A percentile compares a stretch with the other conserved stretches of the same genome.
Evolutionary conservation across 64 coral and sea anemone species (phyloP).

Genomic region (Pocillopora verrucosa): DNA sequence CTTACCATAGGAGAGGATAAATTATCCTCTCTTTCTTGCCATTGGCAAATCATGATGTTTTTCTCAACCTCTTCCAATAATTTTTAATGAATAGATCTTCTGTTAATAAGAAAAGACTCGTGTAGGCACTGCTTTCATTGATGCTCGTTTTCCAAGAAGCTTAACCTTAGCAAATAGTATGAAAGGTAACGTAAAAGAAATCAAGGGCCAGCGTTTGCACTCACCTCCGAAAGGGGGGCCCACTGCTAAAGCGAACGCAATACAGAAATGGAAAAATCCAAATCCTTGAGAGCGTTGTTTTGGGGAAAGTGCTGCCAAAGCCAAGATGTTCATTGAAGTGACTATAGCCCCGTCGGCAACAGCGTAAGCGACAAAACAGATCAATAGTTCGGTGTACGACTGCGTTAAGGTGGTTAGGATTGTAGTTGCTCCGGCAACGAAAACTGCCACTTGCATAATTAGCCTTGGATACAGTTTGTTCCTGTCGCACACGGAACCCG

Average conservation of each 20-base stretch:
- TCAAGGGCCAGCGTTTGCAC: neutral
- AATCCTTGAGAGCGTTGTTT: conserved; percentile 15
- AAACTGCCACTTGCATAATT: conserved; percentile 1
- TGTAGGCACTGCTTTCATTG: too few relatives aligned
- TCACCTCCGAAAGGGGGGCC: conserved; percentile 42
- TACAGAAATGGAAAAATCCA: neutral
- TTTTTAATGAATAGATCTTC: too few relatives aligned
- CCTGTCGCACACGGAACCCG: neutral
- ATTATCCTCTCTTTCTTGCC: too few relatives aligned
- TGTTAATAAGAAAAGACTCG: too few relatives aligned
- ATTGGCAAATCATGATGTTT: too few relatives aligned
- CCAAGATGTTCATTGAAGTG: conserved; percentile 19
- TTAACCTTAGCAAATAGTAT: too few relatives aligned
- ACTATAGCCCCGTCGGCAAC: conserved; percentile 10
- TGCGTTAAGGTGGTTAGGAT: neutral
- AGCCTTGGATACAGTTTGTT: neutral
- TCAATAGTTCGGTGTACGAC: conserved; percentile 1
- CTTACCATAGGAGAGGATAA: too few relatives aligned
- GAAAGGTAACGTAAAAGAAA: too few relatives aligned
- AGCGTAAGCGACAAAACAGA: conserved; percentile 16
- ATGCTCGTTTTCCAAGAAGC: neutral
- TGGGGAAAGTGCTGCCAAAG: neutral
- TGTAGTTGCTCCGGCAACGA: neutral
- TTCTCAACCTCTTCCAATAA: too few relatives aligned
- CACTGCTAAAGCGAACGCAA: neutral